These are phyloP conservation scores for Galeopsomyia nigrocyanea DNA, from an alignment of 2,888 invertebrate genomes.

Conservation along the genomic window DNA sequence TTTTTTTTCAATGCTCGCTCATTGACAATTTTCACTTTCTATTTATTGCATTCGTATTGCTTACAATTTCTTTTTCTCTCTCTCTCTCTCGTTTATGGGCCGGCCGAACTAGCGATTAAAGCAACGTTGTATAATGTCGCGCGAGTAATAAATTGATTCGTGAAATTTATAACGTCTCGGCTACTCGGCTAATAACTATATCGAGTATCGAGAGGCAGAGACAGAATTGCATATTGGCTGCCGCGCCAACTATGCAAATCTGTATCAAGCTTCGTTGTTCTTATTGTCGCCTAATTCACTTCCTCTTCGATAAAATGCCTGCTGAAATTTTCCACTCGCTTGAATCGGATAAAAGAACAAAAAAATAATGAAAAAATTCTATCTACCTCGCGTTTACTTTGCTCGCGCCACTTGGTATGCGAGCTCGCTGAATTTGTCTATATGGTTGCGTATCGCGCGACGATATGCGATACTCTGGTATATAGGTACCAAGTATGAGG, in stretches of 20 bases:
- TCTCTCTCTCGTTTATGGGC: neutral
- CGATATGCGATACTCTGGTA: constrained; percentile 29
- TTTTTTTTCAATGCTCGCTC: neutral
- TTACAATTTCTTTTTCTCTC: neutral
- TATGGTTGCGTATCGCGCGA: constrained; percentile 23
- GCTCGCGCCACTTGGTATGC: neutral
- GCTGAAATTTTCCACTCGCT: constrained; percentile 30
- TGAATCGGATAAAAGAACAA: constrained; percentile 35
- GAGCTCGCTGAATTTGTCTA: constrained; percentile 31
- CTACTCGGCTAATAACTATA: neutral
- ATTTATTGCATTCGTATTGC: constrained; percentile 37
- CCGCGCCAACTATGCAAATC: neutral
- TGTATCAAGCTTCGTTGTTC: neutral
- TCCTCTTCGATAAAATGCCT: neutral
- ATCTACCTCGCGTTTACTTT: no score
- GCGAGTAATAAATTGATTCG: neutral
- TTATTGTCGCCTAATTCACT: neutral
- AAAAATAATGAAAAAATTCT: no score
- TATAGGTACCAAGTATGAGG: constrained; percentile 6
- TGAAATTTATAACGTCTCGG: constrained; percentile 10
- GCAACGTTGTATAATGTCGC: no score
- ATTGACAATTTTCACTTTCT: constrained; percentile 39
- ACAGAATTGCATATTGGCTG: neutral
- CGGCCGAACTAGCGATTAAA: no score
- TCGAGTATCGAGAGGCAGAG: neutral